A percentile compares a stretch with the other conserved stretches of the same genome.
Conservation (phyloP, 30 jellyfish, hydroid and myxozoan genomes). For the Aurelia aurita region DNA sequence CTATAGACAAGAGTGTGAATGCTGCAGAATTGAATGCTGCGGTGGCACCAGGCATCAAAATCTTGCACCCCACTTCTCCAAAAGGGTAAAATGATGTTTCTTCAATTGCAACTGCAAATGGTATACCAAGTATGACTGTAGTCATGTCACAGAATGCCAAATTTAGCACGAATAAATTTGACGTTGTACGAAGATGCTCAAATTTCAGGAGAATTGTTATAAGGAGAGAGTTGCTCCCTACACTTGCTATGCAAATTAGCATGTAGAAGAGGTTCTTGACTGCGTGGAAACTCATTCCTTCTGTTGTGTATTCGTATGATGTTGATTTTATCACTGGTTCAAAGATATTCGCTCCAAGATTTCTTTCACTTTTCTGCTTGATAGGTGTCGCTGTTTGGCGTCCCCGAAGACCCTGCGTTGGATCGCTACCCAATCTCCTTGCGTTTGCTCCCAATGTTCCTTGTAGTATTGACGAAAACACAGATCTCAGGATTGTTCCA, state of each 20-base stretch:
- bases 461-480: no score
- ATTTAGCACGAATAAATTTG: conserved; percentile 64
- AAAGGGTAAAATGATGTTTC: conserved; percentile 51
- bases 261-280: conserved; percentile 51
- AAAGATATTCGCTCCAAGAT: background rate
- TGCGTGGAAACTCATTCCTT: conserved; percentile 26
- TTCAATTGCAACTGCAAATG: conserved; percentile 62
- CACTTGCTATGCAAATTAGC: conserved; percentile 45
- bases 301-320: background rate
- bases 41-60: conserved; percentile 80
- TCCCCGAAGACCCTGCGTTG: no score
- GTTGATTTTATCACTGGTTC: background rate
- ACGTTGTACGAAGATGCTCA: conserved; percentile 64
- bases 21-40: conserved; percentile 70
- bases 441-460: no score
- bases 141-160: conserved; percentile 67
- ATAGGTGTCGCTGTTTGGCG: no score
- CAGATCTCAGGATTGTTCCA: no score
- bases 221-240: conserved; percentile 53
- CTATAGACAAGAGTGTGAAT: conserved; percentile 64
- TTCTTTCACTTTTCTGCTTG: no score
- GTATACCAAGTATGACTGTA: conserved; percentile 62
- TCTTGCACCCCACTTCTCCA: conserved; percentile 74
- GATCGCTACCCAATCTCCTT: no score
- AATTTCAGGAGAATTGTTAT: conserved; percentile 54